Evolutionary conservation across 2,888 invertebrate species (phyloP).

Genomic region (Caenorhabditis afra): DNA sequence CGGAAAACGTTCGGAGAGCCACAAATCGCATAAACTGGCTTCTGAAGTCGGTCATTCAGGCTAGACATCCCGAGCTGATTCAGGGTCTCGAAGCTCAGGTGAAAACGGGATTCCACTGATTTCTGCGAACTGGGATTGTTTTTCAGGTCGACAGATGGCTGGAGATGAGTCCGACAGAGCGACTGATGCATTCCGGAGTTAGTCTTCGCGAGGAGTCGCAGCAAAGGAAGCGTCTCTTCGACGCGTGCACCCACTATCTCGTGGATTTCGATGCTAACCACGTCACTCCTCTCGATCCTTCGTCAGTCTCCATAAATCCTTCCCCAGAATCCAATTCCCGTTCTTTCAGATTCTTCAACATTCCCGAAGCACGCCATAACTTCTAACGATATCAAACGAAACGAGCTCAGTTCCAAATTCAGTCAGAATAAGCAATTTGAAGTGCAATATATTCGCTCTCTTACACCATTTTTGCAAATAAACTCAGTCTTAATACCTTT

Average conservation of each 20-base stretch:
- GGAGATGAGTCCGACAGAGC: conserved; percentile 63
- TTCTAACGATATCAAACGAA: conserved; percentile 22
- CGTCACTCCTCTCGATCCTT: conserved; percentile 68
- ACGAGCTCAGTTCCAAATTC: neutral
- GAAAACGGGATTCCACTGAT: too few species aligned
- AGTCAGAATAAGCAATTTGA: too few species aligned
- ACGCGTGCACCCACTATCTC: conserved; percentile 68
- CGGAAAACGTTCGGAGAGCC: conserved; percentile 50
- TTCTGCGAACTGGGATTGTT: too few species aligned
- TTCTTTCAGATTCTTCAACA: conserved; percentile 56
- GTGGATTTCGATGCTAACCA: conserved; percentile 73
- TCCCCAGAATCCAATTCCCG: neutral
- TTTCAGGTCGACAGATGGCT: conserved; percentile 68
- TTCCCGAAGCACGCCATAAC: conserved; percentile 38
- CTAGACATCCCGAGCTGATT: conserved; percentile 70
- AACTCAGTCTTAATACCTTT: neutral
- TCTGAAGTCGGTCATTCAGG: conserved; percentile 69
- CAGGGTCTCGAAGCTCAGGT: conserved; percentile 62
- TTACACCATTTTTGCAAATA: too few species aligned
- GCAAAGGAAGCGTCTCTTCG: conserved; percentile 59
- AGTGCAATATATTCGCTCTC: neutral
- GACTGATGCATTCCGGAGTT: conserved; percentile 60
- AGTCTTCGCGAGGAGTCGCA: conserved; percentile 38
- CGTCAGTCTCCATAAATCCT: neutral
- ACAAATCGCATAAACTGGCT: conserved; percentile 67